phyloP scores from a whole-genome alignment of 2,113 vertebrate genomes.

The Stegastes partitus region DNA sequence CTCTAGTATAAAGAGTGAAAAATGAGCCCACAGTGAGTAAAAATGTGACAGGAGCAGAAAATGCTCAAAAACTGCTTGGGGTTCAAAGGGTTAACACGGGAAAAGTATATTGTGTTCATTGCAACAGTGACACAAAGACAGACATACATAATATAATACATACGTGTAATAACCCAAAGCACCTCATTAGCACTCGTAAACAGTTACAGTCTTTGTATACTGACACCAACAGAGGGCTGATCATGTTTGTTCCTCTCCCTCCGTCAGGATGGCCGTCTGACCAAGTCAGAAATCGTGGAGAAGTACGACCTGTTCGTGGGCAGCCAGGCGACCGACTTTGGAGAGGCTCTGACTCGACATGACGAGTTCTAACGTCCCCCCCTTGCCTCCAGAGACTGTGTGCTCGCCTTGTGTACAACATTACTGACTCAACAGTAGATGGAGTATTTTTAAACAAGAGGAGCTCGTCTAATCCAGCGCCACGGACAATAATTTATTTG shows the following conservation, averaged over 20 bases:
- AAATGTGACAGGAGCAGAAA: too few species aligned
- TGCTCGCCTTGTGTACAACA: slow-evolving; percentile 50
- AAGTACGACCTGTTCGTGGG: slow-evolving; percentile 98
- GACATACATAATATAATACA: too few species aligned
- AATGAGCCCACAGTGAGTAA: too few species aligned
- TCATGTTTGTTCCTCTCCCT: slow-evolving; percentile 10
- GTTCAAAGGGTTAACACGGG: too few species aligned
- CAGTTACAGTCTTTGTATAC: not conserved
- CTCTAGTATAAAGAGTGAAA: too few species aligned
- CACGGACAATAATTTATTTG: slow-evolving; percentile 91
- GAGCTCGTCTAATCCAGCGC: slow-evolving; percentile 60
- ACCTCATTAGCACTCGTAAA: not conserved
- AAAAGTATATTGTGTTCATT: too few species aligned
- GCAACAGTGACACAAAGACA: too few species aligned
- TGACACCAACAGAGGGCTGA: not conserved
- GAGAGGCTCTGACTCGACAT: slow-evolving; percentile 94
- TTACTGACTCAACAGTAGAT: slow-evolving; percentile 14
- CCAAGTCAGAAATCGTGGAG: slow-evolving; percentile 93
- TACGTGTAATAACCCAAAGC: too few species aligned
- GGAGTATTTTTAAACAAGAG: slow-evolving; percentile 37
- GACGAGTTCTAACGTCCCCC: slow-evolving; percentile 90
- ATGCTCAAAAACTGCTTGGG: too few species aligned
- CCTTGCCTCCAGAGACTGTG: slow-evolving; percentile 62
- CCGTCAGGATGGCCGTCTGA: slow-evolving; percentile 91
- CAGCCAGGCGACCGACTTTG: slow-evolving; percentile 98